Evolutionary conservation across 2,113 vertebrate genomes (phyloP), one percentile per base, ranked within the genome.

Genomic region (Hippocampus barbouri): DNA sequence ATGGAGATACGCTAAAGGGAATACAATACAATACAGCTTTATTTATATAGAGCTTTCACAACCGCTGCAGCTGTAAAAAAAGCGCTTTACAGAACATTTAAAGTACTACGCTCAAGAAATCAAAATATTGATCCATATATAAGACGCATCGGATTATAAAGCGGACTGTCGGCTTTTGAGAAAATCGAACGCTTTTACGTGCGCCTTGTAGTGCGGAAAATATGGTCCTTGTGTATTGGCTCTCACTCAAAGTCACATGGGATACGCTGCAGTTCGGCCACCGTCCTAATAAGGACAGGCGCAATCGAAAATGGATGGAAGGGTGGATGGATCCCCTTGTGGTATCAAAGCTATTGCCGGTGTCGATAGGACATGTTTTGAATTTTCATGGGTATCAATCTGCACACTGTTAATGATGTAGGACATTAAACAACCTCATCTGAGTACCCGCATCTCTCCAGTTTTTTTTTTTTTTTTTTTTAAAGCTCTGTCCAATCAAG

Each of bases 401-500:
- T 83, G 71, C 75, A 75, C 72, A 53, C 83, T 72, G 54, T 67
- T 73, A 45, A 70, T 74, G 79, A 87, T 64, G 30, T 65, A 78
- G 75, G 62, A 72, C 72, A 73, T 82, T 38, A 80, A 79, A 76
- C 79, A 71, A 80, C 74, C 73, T 77, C 71, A 53, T 34, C 67
- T 54, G 54, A 71, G 30, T 43, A 79, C 45, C 51, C 69, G 66
- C 68, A 80, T 73, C 78, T 79, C 70, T 71, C 23, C 41, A 92
- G 94, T 49, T 49, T 49, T 49, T 49, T 18, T 25, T 51, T 18
- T 25, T 51, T 54, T 51, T 53, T 53, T 53, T 54, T 93, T 95
- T 95, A 84, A 96, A 94, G 94, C 93, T 94, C 91, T 90, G 94
- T 95, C 95, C 93, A 95, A 96, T 97, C 95, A 97, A 94, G 94